Evolutionary conservation across 2,113 vertebrate genomes (phyloP).

Genomic region (Mastomys coucha): DNA sequence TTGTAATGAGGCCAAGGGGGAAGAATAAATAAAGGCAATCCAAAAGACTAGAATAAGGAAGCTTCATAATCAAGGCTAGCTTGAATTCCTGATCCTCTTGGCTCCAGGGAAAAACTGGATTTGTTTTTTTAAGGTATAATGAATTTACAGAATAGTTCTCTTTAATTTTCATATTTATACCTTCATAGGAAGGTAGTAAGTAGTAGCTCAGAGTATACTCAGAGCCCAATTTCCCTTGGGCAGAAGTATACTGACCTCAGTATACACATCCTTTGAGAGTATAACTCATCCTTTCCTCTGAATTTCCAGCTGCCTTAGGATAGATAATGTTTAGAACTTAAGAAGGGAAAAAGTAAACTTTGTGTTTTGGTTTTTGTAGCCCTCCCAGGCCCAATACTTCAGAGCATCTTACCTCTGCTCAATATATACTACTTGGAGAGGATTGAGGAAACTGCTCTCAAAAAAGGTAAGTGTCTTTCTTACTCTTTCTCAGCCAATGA

Average conservation of each 20-base stretch:
- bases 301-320: constrained; percentile 58
- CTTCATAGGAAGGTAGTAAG: constrained; percentile 32
- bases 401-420: constrained; percentile 91
- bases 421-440: constrained; percentile 91
- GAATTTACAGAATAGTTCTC: constrained; percentile 39
- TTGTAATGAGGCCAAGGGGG: neutral
- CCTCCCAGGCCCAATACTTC: constrained; percentile 90
- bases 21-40: neutral
- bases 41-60: neutral
- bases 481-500: constrained; percentile 62
- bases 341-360: constrained; percentile 65
- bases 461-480: constrained; percentile 88
- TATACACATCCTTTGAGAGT: no score
- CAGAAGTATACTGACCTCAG: constrained; percentile 40
- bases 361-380: constrained; percentile 85
- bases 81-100: neutral
- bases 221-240: neutral
- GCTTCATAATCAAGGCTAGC: neutral
- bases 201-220: constrained; percentile 50
- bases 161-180: neutral
- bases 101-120: constrained; percentile 24
- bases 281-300: constrained; percentile 47
- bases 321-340: constrained; percentile 66
- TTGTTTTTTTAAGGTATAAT: constrained; percentile 61
- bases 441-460: constrained; percentile 89